Evolutionary conservation across 2,888 invertebrate genomes (phyloP).

Genomic region (Osmoderma eremita): DNA sequence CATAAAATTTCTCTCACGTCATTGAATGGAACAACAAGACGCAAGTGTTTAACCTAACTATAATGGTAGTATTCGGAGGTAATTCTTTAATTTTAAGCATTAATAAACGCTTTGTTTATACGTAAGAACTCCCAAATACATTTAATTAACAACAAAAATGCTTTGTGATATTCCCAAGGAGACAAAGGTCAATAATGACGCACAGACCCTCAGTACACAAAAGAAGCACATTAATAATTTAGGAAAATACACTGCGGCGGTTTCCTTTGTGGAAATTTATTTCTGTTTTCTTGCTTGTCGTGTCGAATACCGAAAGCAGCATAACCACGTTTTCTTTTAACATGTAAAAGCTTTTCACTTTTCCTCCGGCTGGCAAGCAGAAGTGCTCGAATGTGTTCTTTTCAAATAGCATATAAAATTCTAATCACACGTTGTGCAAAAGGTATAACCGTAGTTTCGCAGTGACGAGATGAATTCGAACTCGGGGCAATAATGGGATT

Average conservation of each 20-base stretch:
- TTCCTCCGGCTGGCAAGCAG: neutral
- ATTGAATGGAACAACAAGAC: neutral
- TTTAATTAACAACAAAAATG: too few species aligned
- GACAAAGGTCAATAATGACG: too few species aligned
- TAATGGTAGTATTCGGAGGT: neutral
- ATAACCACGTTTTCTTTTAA: slow-evolving; percentile 9
- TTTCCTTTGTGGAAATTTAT: neutral
- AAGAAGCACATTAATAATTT: slow-evolving; percentile 6
- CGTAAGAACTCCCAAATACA: too few species aligned
- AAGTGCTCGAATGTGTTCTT: slow-evolving; percentile 17
- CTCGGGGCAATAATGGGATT: neutral
- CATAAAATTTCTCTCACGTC: neutral
- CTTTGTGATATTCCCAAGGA: too few species aligned
- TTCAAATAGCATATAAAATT: slow-evolving; percentile 17
- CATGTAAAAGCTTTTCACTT: slow-evolving; percentile 33
- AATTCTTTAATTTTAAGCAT: too few species aligned
- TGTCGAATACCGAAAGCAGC: slow-evolving; percentile 3
- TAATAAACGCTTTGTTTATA: too few species aligned
- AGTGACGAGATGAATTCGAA: slow-evolving; percentile 6
- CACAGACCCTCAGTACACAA: too few species aligned
- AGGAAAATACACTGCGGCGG: slow-evolving; percentile 1
- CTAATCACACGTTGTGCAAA: slow-evolving; percentile 12
- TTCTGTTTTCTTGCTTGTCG: neutral
- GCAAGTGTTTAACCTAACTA: neutral
- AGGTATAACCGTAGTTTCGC: too few species aligned